A percentile compares a stretch with the other conserved stretches of the same genome.
These are phyloP conservation scores for Craniophora ligustri DNA, from an alignment of 2,888 invertebrate genomes.

Conservation along the genomic window DNA sequence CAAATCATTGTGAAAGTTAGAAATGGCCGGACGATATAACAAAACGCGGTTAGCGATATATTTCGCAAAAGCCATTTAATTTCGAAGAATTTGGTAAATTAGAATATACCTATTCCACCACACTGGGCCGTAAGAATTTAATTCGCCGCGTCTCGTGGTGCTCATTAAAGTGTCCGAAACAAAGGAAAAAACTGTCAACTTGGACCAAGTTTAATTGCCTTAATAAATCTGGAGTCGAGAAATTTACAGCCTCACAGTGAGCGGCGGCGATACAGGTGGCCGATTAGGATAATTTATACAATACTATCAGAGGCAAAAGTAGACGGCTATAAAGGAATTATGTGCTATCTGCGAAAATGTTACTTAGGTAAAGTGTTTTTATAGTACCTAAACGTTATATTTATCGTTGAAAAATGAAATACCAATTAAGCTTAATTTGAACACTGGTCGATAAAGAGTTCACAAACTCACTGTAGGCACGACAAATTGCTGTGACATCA, in stretches of 20 bases:
- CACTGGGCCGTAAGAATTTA: constrained; percentile 58
- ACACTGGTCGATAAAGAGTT: no score
- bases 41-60: neutral
- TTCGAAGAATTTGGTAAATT: constrained; percentile 22
- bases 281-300: constrained; percentile 43
- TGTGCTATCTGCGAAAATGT: neutral
- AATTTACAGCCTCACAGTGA: constrained; percentile 59
- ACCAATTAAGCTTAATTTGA: no score
- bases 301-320: constrained; percentile 2
- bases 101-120: constrained; percentile 29
- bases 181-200: constrained; percentile 85
- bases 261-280: constrained; percentile 50
- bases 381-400: neutral
- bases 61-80: constrained; percentile 16
- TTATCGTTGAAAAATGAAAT: neutral
- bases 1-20: neutral
- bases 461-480: no score
- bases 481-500: no score
- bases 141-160: constrained; percentile 66
- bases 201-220: constrained; percentile 85
- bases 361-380: neutral
- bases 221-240: constrained; percentile 80
- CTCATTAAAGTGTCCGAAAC: constrained; percentile 83
- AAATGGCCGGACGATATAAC: neutral
- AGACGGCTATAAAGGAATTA: neutral